Evolutionary conservation across 2,113 vertebrate species (phyloP), one percentile per base, ranked within the genome.

Genomic region (Aramus guarauna): DNA sequence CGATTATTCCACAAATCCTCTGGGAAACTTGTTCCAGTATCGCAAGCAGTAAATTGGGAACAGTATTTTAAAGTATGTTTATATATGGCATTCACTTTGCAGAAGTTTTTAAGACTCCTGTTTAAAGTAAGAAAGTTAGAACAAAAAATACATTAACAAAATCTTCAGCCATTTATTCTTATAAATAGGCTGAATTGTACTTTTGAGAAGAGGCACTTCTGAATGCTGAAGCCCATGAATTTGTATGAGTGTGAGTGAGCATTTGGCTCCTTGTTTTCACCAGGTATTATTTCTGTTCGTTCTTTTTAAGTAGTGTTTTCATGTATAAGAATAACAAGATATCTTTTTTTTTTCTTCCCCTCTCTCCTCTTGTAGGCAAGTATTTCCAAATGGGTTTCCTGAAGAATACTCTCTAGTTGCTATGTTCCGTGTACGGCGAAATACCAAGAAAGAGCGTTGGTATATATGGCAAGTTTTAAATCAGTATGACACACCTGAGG

Each of bases 371-470:
- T 95, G 64, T 90, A 99, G 99, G 94, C 93, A 98, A 69, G 77
- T 99, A 60, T 99, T 99, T 98, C 98, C 99, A 93, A 98, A 97
- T 73, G 99, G 99, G 9, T 95, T 99, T 92, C 98, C 99, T 92
- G 98, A 98, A 72, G 99, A 99, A 88, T 99, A 98, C 58, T 98
- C 99, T 48, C 74, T 99, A 39, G 97, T 98, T 45, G 97, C 99
- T 83, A 97, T 83, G 3, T 99, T 99, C 97, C 99, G 99, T 63
- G 96, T 99, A 29, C 98, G 99, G 78, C 98, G 99, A 97, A 99
- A 96, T 53, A 99, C 99, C 56, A 99, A 99, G 97, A 99, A 98
- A 92, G 99, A 99, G 32, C 98, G 99, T 56, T 99, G 99, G 99
- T 98, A 99, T 96, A 98, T 99, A 88, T 99, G 99, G 99, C 99